Evolutionary conservation across 2,888 invertebrate species (phyloP), one percentile per base, ranked within the genome.

Genomic region (Andrena marginata): DNA sequence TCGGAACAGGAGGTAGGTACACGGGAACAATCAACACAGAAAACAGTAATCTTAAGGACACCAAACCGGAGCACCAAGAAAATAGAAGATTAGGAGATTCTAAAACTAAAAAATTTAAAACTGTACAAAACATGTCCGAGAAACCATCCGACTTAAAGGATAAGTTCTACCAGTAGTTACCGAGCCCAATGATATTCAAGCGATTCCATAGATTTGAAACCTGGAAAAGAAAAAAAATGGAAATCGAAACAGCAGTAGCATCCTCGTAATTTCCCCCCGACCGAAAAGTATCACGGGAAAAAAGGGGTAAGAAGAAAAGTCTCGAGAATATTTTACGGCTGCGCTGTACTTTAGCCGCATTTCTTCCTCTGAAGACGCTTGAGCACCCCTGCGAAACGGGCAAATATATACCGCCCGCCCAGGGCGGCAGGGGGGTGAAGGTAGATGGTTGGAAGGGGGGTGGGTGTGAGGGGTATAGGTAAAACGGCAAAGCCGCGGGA

Each of bases 401-500:
- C 84, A 82, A 80, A 80, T 78, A 84, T 70, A 80, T 81, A 81
- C 80, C 71, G 56, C 10, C 23, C 56, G 56, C 23, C 5, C 42
- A 42, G 42, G 42, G 42, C 42, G 42, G 42, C 42, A 8, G 33
- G 16, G 70, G 56, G 49, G 33, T 33, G 69, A 59, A 13, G 69
- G 73, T 64, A 59, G 51, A 64, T 26, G 6, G 31, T 31, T 8
- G 77, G 62, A 1, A 42, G 4, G 33, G 35, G 42, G 20, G 31
- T 5, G 48, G 71, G 68, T 49, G 49, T 29, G 62, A 49, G 63
- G 75, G 74, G 87, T 91, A 91, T 90, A 90, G 91, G 91, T 91
- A 89, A 92, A 92, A 92, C 87, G 89, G 90, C 89, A 91, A 92
- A 93, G 91, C 92, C 92, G 85, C 89, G 89, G 88, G 84, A 93